phyloP scores from a whole-genome alignment of 2,888 invertebrate genomes.

The Noctua janthe region DNA sequence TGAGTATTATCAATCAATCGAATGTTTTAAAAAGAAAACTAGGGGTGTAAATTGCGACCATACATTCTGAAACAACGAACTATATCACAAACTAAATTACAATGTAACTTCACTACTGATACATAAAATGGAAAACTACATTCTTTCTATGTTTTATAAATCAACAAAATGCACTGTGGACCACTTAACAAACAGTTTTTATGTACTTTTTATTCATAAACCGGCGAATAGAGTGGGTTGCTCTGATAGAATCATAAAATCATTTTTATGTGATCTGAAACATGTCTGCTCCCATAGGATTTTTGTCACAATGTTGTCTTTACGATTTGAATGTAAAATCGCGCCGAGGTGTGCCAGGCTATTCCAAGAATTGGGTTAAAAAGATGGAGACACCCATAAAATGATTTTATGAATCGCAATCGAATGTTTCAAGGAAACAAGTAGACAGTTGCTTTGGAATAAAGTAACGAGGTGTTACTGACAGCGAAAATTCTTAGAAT shows the following conservation, averaged over 20 bases:
- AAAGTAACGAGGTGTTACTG: neutral
- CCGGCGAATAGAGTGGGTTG: conserved; percentile 78
- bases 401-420: conserved; percentile 51
- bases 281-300: conserved; percentile 80
- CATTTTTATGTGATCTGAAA: conserved; percentile 85
- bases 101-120: conserved; percentile 32
- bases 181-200: conserved; percentile 76
- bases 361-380: conserved; percentile 58
- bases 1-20: neutral
- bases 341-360: conserved; percentile 67
- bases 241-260: conserved; percentile 86
- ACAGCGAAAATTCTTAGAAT: neutral
- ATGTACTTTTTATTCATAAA: conserved; percentile 85
- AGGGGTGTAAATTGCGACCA: neutral
- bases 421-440: conserved; percentile 32
- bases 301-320: conserved; percentile 85
- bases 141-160: conserved; percentile 51
- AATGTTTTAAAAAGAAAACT: neutral
- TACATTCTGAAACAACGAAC: neutral
- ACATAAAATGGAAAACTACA: conserved; percentile 42
- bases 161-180: conserved; percentile 58
- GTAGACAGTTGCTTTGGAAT: neutral
- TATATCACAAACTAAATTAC: conserved; percentile 37
- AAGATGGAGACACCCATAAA: conserved; percentile 51
- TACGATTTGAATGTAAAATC: conserved; percentile 74